Percentiles rank a stretch among this genome's conserved stretches.
phyloP scores from a whole-genome alignment of 1,140 invertebrate species.

The Pararge aegeria region DNA sequence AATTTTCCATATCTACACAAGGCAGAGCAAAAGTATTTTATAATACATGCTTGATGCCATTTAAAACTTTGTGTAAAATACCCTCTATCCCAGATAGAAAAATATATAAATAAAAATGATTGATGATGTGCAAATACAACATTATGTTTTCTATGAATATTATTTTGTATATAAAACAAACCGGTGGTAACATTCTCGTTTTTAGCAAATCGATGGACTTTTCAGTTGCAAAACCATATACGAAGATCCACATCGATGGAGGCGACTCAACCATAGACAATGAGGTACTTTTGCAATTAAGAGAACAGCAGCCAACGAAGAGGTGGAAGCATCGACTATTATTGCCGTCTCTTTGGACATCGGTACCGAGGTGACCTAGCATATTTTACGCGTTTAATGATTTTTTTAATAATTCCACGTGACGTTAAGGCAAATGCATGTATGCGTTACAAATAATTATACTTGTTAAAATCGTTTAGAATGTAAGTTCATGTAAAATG shows the following conservation, averaged over 20 bases:
- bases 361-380: slow-evolving; percentile 70
- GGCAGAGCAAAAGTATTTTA: neutral
- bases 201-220: slow-evolving; percentile 74
- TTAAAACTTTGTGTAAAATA: slow-evolving; percentile 42
- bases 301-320: slow-evolving; percentile 40
- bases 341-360: slow-evolving; percentile 32
- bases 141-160: no score
- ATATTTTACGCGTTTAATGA: slow-evolving; percentile 43
- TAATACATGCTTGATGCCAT: slow-evolving; percentile 48
- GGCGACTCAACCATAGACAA: slow-evolving; percentile 33
- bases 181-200: slow-evolving; percentile 37
- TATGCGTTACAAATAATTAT: slow-evolving; percentile 36
- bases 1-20: neutral
- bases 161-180: no score
- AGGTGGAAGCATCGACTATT: slow-evolving; percentile 25
- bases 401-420: slow-evolving; percentile 36
- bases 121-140: slow-evolving; percentile 9
- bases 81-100: slow-evolving; percentile 43
- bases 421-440: slow-evolving; percentile 52
- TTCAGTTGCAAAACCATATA: slow-evolving; percentile 69
- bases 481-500: slow-evolving; percentile 46
- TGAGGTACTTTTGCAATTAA: slow-evolving; percentile 75
- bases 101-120: slow-evolving; percentile 48
- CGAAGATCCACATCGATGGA: slow-evolving; percentile 38
- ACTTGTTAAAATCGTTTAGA: slow-evolving; percentile 51